Conservation (phyloP, 1,140 invertebrate genomes). For the Dreissena polymorpha region DNA sequence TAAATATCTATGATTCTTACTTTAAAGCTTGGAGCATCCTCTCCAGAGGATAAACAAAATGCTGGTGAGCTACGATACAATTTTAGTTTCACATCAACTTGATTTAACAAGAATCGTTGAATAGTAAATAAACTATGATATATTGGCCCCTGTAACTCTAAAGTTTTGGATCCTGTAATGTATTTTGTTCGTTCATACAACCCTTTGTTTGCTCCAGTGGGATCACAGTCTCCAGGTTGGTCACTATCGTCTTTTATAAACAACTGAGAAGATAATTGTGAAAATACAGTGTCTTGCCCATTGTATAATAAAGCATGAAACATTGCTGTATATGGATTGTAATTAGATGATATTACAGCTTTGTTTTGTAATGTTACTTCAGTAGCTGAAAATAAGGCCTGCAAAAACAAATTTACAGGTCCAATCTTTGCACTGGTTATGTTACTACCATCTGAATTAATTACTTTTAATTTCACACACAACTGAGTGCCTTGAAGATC, state of each 20-base stretch:
- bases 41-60: slow-evolving; percentile 40
- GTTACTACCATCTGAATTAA: slow-evolving; percentile 27
- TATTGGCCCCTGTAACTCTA: slow-evolving; percentile 41
- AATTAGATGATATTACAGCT: slow-evolving; percentile 31
- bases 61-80: slow-evolving; percentile 34
- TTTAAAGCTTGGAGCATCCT: slow-evolving; percentile 12
- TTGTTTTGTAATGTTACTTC: slow-evolving; percentile 53
- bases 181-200: slow-evolving; percentile 16
- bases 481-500: slow-evolving; percentile 49
- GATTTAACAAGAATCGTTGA: slow-evolving; percentile 42
- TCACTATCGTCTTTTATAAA: slow-evolving; percentile 44
- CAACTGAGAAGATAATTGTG: slow-evolving; percentile 28
- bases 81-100: slow-evolving; percentile 53
- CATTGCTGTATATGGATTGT: slow-evolving; percentile 50
- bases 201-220: slow-evolving; percentile 14
- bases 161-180: slow-evolving; percentile 8
- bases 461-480: slow-evolving; percentile 54
- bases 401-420: slow-evolving; percentile 55
- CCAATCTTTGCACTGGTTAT: slow-evolving; percentile 26
- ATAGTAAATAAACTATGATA: slow-evolving; percentile 43
- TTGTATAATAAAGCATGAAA: slow-evolving; percentile 29
- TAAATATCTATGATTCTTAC: slow-evolving; percentile 37
- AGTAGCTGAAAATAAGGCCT: slow-evolving; percentile 49
- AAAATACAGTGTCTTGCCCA: slow-evolving; percentile 26
- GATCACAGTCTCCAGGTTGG: slow-evolving; percentile 16